These are phyloP conservation scores for Anisognathus igniventris DNA, from an alignment of 2,797 vertebrate species.

Conservation along the genomic window DNA sequence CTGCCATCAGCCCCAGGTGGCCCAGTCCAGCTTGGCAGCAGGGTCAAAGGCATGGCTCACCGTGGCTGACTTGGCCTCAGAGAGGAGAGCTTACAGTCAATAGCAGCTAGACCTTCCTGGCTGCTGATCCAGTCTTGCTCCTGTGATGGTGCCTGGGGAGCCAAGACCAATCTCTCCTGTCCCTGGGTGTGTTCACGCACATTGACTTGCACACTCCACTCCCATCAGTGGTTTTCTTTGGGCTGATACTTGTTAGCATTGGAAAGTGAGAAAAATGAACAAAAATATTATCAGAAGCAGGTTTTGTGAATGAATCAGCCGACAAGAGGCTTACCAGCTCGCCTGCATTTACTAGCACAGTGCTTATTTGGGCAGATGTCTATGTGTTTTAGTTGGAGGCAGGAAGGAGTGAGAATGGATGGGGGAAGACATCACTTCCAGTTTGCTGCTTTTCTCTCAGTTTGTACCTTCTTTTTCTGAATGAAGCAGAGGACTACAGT, in stretches of 20 bases:
- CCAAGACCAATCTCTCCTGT: constrained; percentile 29
- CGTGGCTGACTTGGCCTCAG: background rate
- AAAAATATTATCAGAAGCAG: constrained; percentile 67
- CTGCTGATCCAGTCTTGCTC: background rate
- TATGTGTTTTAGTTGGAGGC: constrained; percentile 57
- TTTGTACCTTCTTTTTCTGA: background rate
- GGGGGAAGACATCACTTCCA: constrained; percentile 11
- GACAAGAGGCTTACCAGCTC: constrained; percentile 51
- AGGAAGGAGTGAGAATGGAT: constrained; percentile 1
- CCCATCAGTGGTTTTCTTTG: constrained; percentile 44
- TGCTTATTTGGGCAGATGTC: constrained; percentile 63
- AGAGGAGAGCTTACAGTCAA: background rate
- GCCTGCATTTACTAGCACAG: constrained; percentile 48
- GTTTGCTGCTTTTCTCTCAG: background rate
- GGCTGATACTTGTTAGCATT: constrained; percentile 47
- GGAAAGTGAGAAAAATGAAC: constrained; percentile 55
- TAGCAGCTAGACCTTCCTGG: background rate
- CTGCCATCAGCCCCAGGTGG: background rate
- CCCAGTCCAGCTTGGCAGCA: background rate
- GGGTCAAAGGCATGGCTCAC: background rate
- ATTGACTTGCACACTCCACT: constrained; percentile 19
- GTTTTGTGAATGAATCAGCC: constrained; percentile 70
- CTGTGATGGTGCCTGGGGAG: background rate
- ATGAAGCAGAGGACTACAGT: background rate
- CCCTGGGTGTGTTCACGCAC: constrained; percentile 32